phyloP scores from a whole-genome alignment of 2,888 invertebrate genomes.

The Eristalis arbustorum region DNA sequence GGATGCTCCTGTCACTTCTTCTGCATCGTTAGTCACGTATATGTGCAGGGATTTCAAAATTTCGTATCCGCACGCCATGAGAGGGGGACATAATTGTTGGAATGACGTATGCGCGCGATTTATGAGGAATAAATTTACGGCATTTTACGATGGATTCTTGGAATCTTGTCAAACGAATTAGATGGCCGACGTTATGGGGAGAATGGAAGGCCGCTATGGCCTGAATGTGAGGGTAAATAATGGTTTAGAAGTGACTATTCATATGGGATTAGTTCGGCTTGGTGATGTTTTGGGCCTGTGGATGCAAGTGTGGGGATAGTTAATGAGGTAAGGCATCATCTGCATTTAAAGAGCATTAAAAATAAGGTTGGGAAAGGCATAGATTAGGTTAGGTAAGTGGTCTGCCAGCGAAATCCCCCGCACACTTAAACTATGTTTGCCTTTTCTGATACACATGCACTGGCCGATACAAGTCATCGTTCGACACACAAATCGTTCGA shows the following conservation, averaged over 20 bases:
- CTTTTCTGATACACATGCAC: too few relatives aligned
- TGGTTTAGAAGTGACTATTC: background rate
- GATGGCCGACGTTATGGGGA: background rate
- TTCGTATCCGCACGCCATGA: background rate
- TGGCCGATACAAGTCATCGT: too few relatives aligned
- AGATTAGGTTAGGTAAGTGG: too few relatives aligned
- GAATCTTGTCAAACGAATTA: background rate
- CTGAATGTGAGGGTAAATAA: background rate
- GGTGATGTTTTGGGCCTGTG: too few relatives aligned
- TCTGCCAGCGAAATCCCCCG: too few relatives aligned
- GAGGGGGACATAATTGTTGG: background rate
- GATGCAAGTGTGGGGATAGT: too few relatives aligned
- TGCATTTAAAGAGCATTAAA: too few relatives aligned
- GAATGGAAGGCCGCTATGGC: background rate
- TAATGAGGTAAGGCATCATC: too few relatives aligned
- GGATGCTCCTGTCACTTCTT: slow-evolving; percentile 1
- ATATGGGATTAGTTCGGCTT: background rate
- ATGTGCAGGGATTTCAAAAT: background rate
- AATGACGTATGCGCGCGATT: background rate
- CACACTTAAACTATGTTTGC: too few relatives aligned
- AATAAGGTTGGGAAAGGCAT: too few relatives aligned
- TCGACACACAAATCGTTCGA: too few relatives aligned
- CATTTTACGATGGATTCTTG: background rate
- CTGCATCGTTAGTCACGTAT: slow-evolving; percentile 22
- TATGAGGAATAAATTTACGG: slow-evolving; percentile 2